Percentiles rank a stretch among this genome's conserved stretches.
These are phyloP conservation scores for Cheumatopsyche charites DNA, from an alignment of 1,140 invertebrate species.

Conservation along the genomic window DNA sequence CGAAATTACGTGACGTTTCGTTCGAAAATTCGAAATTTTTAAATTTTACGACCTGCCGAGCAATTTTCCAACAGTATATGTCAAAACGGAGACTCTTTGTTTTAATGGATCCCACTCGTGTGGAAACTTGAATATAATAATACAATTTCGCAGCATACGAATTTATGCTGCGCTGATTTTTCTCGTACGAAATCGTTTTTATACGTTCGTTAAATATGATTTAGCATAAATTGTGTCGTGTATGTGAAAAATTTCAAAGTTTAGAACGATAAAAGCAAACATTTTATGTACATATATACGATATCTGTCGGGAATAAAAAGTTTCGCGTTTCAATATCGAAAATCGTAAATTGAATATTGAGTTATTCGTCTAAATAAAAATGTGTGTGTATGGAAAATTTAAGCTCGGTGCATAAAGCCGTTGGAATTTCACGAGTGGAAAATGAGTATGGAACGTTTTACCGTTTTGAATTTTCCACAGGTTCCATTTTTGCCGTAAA, in stretches of 20 bases:
- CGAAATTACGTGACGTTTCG: constrained; percentile 32
- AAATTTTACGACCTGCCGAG: neutral
- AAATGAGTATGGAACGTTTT: constrained; percentile 37
- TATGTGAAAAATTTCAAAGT: too few species aligned
- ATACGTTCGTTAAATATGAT: too few species aligned
- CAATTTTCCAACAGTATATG: too few species aligned
- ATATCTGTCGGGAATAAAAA: too few species aligned
- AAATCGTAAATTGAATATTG: constrained; percentile 1
- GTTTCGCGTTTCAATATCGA: neutral
- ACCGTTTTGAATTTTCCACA: constrained; percentile 41
- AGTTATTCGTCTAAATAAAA: neutral
- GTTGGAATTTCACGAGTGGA: constrained; percentile 13
- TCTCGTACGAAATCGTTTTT: too few species aligned
- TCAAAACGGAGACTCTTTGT: too few species aligned
- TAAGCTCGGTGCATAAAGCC: neutral
- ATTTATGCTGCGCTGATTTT: too few species aligned
- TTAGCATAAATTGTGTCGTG: too few species aligned
- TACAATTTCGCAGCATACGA: too few species aligned
- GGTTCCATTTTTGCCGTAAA: constrained; percentile 22
- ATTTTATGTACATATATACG: too few species aligned
- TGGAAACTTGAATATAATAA: too few species aligned
- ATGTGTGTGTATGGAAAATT: neutral
- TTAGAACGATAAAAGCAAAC: too few species aligned
- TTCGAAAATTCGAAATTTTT: constrained; percentile 3
- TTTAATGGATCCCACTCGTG: neutral